These are phyloP conservation scores for Hypsibius dujardini DNA, from an alignment of 1,140 invertebrate genomes.

Conservation along the genomic window DNA sequence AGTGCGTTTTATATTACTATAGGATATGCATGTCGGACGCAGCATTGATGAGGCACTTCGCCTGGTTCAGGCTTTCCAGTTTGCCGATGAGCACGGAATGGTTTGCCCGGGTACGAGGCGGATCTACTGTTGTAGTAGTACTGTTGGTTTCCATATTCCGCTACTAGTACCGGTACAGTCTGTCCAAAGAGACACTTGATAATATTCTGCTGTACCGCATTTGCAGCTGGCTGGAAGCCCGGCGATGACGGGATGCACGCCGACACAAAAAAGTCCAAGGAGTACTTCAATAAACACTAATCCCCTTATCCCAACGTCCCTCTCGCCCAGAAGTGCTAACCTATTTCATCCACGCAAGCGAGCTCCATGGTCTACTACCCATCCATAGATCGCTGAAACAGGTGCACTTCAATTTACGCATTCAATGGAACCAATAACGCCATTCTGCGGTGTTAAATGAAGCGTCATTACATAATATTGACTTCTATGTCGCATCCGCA, in stretches of 20 bases:
- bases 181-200: slow-evolving; percentile 23
- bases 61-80: slow-evolving; percentile 76
- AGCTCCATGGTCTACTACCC: too few species aligned
- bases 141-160: too few species aligned
- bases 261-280: slow-evolving; percentile 58
- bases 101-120: slow-evolving; percentile 25
- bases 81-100: slow-evolving; percentile 67
- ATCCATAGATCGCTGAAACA: too few species aligned
- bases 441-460: too few species aligned
- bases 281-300: slow-evolving; percentile 49
- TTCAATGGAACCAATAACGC: too few species aligned
- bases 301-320: background rate
- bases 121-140: too few species aligned
- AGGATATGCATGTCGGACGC: slow-evolving; percentile 72
- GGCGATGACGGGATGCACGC: slow-evolving; percentile 87
- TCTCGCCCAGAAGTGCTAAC: too few species aligned
- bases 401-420: too few species aligned
- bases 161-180: background rate
- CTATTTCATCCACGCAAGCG: too few species aligned
- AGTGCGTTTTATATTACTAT: background rate
- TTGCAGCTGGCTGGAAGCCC: slow-evolving; percentile 89
- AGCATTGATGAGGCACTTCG: slow-evolving; percentile 76
- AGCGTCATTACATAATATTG: too few species aligned
- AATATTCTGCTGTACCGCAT: slow-evolving; percentile 66
- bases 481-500: too few species aligned